Percentiles rank a stretch among this genome's conserved stretches.
Evolutionary conservation across 2,888 invertebrate species (phyloP).

Genomic region (Temnothorax ravouxi): DNA sequence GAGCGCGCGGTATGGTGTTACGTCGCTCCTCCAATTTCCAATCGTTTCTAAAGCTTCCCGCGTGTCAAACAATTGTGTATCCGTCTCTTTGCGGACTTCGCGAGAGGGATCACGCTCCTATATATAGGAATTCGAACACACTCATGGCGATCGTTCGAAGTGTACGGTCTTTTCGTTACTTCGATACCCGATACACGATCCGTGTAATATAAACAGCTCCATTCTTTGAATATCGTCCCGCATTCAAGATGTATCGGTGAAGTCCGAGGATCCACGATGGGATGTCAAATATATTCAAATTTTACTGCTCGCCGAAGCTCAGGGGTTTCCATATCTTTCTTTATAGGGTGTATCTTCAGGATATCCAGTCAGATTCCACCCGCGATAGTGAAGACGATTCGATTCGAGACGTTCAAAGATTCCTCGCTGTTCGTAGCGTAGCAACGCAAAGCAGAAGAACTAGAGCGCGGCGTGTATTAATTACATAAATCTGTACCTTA

Average conservation of each 20-base stretch:
- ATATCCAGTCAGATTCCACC: conserved; percentile 21
- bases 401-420: conserved; percentile 12
- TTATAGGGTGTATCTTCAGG: not conserved
- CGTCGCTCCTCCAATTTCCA: not conserved
- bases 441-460: not conserved
- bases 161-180: conserved; percentile 19
- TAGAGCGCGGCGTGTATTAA: not conserved
- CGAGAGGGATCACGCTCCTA: not conserved
- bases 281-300: conserved; percentile 49
- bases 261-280: conserved; percentile 28
- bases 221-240: conserved; percentile 40
- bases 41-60: not conserved
- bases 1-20: not conserved
- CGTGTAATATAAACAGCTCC: conserved; percentile 32
- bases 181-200: not conserved
- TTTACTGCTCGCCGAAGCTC: conserved; percentile 43
- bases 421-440: not conserved
- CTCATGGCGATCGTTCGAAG: not conserved
- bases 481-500: not conserved
- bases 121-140: not conserved
- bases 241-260: conserved; percentile 22
- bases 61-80: not conserved
- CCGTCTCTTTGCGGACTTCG: not conserved
- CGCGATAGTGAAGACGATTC: conserved; percentile 6
- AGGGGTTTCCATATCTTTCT: conserved; percentile 12